Percentiles rank a stretch among this genome's conserved stretches.
phyloP scores from a whole-genome alignment of 2,888 invertebrate genomes.

The Corbicula japonica region DNA sequence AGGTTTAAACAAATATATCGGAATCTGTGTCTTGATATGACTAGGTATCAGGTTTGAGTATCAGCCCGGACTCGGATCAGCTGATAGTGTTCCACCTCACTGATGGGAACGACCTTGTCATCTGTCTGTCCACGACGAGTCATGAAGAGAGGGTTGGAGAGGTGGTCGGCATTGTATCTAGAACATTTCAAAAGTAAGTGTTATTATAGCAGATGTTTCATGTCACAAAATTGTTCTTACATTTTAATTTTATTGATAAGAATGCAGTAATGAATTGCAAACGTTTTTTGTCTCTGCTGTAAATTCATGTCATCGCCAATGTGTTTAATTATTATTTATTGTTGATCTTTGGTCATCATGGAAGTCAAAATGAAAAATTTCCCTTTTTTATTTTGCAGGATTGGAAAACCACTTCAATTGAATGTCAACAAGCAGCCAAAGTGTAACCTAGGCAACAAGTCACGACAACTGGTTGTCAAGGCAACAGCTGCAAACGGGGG shows the following conservation, averaged over 20 bases:
- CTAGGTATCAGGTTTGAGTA: constrained; percentile 93
- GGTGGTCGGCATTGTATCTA: constrained; percentile 93
- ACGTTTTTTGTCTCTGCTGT: not conserved
- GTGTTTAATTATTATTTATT: too few relatives aligned
- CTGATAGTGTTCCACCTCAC: constrained; percentile 95
- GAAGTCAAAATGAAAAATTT: not conserved
- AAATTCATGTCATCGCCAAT: not conserved
- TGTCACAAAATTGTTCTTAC: not conserved
- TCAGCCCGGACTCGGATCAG: constrained; percentile 95
- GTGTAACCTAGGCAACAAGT: constrained; percentile 95
- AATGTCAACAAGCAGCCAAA: constrained; percentile 91
- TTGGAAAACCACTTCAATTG: constrained; percentile 91
- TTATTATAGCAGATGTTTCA: not conserved
- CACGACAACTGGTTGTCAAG: constrained; percentile 89
- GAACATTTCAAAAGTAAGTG: constrained; percentile 88
- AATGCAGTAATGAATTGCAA: not conserved
- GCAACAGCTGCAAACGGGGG: constrained; percentile 86
- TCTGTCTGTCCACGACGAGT: constrained; percentile 89
- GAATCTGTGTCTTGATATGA: not conserved
- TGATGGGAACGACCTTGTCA: constrained; percentile 95
- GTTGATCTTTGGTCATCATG: too few relatives aligned
- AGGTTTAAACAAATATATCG: too few relatives aligned
- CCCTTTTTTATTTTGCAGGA: constrained; percentile 85
- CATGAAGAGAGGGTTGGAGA: constrained; percentile 94
- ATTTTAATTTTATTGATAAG: not conserved